phyloP scores from a whole-genome alignment of 2,888 invertebrate species.

The Cotesia congregata region DNA sequence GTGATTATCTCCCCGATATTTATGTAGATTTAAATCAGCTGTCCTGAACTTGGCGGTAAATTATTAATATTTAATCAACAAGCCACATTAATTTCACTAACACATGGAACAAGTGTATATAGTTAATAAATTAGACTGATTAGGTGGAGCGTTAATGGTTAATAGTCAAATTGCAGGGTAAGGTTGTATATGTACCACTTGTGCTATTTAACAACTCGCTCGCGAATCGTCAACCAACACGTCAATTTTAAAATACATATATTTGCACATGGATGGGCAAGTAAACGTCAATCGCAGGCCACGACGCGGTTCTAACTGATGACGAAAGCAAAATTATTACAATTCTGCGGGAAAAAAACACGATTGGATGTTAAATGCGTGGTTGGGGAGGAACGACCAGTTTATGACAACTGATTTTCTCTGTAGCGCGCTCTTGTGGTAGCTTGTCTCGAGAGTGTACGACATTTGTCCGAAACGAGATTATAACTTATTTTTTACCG shows the following conservation, averaged over 20 bases:
- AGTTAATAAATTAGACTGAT: no score
- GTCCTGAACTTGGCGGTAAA: neutral
- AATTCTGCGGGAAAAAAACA: constrained; percentile 6
- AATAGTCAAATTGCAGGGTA: neutral
- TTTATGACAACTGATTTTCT: constrained; percentile 13
- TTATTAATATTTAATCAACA: no score
- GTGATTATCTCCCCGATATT: neutral
- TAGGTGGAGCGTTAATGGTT: neutral
- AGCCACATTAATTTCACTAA: no score
- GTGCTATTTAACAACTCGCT: neutral
- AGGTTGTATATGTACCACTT: neutral
- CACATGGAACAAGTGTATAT: no score
- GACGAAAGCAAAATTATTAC: constrained; percentile 3
- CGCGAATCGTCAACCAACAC: neutral
- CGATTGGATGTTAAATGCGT: neutral
- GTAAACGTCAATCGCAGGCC: constrained; percentile 7
- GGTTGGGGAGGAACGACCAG: neutral
- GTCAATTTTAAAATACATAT: constrained; percentile 10
- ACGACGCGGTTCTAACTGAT: constrained; percentile 15
- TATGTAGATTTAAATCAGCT: neutral
- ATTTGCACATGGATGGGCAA: neutral
- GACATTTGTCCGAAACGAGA: no score
- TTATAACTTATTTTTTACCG: no score
- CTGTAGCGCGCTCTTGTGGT: constrained; percentile 11
- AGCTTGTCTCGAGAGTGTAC: no score